Conservation (phyloP, 2,797 vertebrate species). For the Lutjanus argentimaculatus region DNA sequence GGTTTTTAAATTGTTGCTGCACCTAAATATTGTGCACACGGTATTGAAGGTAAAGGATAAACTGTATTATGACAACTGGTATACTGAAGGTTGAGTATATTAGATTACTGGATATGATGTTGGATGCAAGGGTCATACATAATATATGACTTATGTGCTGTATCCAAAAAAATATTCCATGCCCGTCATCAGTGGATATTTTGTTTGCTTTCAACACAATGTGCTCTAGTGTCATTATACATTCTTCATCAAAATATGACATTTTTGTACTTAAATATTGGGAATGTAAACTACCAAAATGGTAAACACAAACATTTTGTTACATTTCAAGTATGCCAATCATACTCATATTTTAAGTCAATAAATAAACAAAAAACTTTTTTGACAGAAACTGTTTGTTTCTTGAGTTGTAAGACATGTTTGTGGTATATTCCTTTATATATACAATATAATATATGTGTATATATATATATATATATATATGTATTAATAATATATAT, state of each 20-base stretch:
- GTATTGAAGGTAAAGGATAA: slow-evolving; percentile 23
- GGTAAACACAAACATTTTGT: slow-evolving; percentile 72
- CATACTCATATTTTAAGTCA: slow-evolving; percentile 80
- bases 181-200: slow-evolving; percentile 51
- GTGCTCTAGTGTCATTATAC: slow-evolving; percentile 56
- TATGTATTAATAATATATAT: too few species aligned
- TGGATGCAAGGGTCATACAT: slow-evolving; percentile 19
- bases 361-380: slow-evolving; percentile 73
- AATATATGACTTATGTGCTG: slow-evolving; percentile 40
- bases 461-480: too few species aligned
- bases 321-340: slow-evolving; percentile 79
- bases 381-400: slow-evolving; percentile 44
- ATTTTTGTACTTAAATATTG: slow-evolving; percentile 69
- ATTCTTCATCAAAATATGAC: slow-evolving; percentile 58
- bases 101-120: slow-evolving; percentile 15
- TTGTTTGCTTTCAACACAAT: slow-evolving; percentile 62
- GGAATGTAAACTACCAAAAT: slow-evolving; percentile 76
- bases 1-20: slow-evolving; percentile 34
- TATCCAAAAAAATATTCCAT: slow-evolving; percentile 44
- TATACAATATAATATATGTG: too few species aligned
- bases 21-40: slow-evolving; percentile 39
- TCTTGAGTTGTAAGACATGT: slow-evolving; percentile 21
- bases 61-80: slow-evolving; percentile 21
- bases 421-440: slow-evolving; percentile 2
- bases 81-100: slow-evolving; percentile 27